phyloP scores from a whole-genome alignment of 2,888 invertebrate species.

The Deilephila elpenor region DNA sequence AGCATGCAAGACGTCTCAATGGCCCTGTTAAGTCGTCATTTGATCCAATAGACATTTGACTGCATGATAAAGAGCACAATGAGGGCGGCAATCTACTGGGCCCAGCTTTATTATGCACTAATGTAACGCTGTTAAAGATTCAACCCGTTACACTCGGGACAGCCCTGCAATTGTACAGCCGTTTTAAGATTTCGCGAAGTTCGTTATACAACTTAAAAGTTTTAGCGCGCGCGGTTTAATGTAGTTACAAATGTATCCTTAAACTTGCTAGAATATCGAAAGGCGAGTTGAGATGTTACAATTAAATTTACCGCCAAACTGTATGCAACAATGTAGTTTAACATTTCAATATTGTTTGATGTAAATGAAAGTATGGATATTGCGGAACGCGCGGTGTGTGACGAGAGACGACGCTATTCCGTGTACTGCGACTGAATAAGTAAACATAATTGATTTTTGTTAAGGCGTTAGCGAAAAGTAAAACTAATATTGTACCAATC shows the following conservation, averaged over 20 bases:
- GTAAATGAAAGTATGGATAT: background rate
- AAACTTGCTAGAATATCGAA: too few species aligned
- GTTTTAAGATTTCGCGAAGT: background rate
- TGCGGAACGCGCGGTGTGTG: background rate
- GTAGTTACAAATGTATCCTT: background rate
- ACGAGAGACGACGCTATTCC: background rate
- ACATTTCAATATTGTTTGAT: too few species aligned
- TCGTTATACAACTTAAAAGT: background rate
- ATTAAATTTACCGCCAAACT: too few species aligned
- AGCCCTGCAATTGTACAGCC: background rate
- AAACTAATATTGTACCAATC: constrained; percentile 26
- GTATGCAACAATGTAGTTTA: too few species aligned
- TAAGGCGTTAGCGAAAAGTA: constrained; percentile 3
- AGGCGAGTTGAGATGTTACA: too few species aligned
- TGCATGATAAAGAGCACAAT: background rate
- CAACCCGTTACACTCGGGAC: background rate
- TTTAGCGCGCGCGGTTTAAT: background rate
- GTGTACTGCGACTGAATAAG: constrained; percentile 1
- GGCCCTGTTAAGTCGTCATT: constrained; percentile 16
- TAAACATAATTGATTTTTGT: background rate
- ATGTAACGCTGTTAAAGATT: background rate
- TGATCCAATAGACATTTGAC: background rate
- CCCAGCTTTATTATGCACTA: constrained; percentile 9
- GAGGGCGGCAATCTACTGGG: background rate
- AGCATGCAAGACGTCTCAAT: background rate